Base-by-base conservation (phyloP, 35 echinoderm and acorn worm species). In the Patiria miniata region DNA sequence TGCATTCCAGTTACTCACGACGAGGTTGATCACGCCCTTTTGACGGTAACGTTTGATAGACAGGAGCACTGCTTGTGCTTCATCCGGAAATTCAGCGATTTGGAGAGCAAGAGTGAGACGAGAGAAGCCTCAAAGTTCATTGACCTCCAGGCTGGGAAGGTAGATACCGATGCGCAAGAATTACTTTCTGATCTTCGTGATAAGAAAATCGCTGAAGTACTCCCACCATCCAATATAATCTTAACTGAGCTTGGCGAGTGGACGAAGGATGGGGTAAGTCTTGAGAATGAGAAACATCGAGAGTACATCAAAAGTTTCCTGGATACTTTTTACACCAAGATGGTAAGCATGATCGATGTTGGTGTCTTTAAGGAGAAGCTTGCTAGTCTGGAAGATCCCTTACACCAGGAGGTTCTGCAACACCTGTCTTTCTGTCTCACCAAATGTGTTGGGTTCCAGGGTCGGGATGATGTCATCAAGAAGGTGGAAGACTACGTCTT, bases 11-110 rank as follows among this genome's bases (percentile, higher is more conserved):
- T 87, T 10, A 87, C 86, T 21, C 86, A 87, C 32, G 86, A 87
- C 51, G 86, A 87, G 38, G 76, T 87, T 15, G 51, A 29, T 14
- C 86, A 79, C 39, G 86, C 69, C 33, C 51, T 87, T 79, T 32
- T 87, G 65, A 52, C 36, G 5, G 76, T 73, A 53, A 19, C 86
- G 10, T 69, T 39, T 22, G 37, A 78, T 37, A 51, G 36, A 87
- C 28, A 79, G 77, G 86, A 87, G 23, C 86, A 87, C 6, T 87
- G 86, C 38, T 26, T 87, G n/a, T 87, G 86, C 54, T 87, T 87
- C 50, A 79, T 79, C 50, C 39, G 86, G 21, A 87, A 87, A 23
- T 87, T 87, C 53, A 47, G 33, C 22, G 37, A 87, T 30, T 58
- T 87, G 77, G 53, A 87, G 29, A 51, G 0, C 34, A 47, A 57